phyloP scores from a whole-genome alignment of 2,797 vertebrate genomes.

The Paguma larvata region DNA sequence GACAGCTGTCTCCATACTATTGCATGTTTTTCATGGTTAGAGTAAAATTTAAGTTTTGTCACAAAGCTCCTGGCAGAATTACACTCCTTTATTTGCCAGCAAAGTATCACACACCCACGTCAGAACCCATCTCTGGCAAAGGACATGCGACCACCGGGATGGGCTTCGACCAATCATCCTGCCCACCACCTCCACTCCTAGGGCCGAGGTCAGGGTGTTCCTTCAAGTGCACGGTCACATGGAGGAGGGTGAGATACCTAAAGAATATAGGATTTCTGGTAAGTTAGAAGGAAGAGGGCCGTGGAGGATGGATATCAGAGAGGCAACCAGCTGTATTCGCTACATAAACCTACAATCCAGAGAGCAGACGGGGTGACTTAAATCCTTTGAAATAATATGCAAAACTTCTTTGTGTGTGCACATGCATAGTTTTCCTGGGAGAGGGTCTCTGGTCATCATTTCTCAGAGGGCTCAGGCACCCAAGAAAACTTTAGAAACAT shows the following conservation, averaged over 20 bases:
- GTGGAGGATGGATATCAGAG: rapidly evolving
- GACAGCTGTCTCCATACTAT: not conserved
- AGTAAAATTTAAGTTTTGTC: not conserved
- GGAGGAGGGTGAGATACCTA: not conserved
- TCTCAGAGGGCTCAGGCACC: not conserved
- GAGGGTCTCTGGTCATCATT: not conserved
- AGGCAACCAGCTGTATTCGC: not conserved
- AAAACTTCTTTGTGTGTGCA: not conserved
- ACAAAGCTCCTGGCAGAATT: not conserved
- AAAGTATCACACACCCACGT: not conserved
- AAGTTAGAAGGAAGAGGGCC: not conserved
- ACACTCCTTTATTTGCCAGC: not conserved
- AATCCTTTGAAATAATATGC: not conserved
- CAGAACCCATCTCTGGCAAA: not conserved
- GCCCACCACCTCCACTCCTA: not conserved
- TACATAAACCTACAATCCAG: not conserved
- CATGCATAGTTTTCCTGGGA: not conserved
- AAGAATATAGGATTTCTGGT: not conserved
- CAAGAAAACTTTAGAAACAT: not conserved
- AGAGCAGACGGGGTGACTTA: not conserved
- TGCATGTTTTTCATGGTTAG: not conserved
- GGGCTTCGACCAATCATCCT: not conserved
- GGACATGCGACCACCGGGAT: rapidly evolving
- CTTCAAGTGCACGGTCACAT: not conserved
- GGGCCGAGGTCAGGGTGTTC: not conserved